A percentile compares a stretch with the other conserved stretches of the same genome.
Conservation (phyloP, 2,113 vertebrate species). For the Trogon melanurus region DNA sequence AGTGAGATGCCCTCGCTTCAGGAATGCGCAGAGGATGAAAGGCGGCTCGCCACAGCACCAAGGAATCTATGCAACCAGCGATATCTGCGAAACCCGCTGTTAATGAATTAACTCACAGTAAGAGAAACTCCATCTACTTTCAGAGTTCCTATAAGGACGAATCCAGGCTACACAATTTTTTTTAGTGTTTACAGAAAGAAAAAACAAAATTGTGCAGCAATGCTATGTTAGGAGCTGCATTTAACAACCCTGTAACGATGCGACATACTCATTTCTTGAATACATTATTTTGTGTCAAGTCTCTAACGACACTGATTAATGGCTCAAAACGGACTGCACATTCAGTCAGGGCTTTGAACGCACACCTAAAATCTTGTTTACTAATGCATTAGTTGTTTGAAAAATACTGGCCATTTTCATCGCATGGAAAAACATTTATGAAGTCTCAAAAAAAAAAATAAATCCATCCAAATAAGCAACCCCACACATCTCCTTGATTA, state of each 20-base stretch:
- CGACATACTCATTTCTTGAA: background rate
- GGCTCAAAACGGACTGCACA: background rate
- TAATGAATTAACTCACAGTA: background rate
- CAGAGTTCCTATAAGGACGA: background rate
- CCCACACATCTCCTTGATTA: background rate
- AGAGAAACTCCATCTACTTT: background rate
- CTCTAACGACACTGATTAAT: background rate
- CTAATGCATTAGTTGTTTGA: background rate
- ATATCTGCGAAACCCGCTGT: background rate
- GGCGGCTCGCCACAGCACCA: background rate
- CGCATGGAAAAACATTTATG: background rate
- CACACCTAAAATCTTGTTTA: background rate
- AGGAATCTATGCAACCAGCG: background rate
- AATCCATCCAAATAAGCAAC: background rate
- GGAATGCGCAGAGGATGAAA: background rate
- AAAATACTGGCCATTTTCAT: background rate
- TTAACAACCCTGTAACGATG: background rate
- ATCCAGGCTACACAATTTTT: background rate
- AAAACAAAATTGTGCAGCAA: background rate
- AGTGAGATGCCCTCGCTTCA: background rate
- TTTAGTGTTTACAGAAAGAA: background rate
- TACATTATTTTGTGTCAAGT: background rate
- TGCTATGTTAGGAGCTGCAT: background rate
- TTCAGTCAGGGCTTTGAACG: background rate
- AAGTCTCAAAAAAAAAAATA: background rate